These are phyloP conservation scores for Actias luna DNA, from an alignment of 2,888 invertebrate genomes.

Conservation along the genomic window DNA sequence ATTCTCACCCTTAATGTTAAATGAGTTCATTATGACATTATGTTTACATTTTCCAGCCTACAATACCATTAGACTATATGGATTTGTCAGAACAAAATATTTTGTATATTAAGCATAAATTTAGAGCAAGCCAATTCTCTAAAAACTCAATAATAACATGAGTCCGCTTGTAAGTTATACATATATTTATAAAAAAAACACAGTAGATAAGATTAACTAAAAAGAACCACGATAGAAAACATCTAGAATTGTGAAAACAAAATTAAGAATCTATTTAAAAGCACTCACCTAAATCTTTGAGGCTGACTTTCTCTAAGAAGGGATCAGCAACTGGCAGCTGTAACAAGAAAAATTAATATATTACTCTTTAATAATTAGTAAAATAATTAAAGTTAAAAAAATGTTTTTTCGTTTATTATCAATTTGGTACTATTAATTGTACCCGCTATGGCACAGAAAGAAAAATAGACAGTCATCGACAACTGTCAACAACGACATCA, in stretches of 20 bases:
- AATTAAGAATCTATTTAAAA: not conserved
- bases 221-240: not conserved
- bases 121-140: not conserved
- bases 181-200: too few relatives aligned
- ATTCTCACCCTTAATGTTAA: not conserved
- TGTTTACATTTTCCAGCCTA: too few relatives aligned
- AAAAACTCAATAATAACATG: not conserved
- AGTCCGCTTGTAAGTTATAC: not conserved
- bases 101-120: not conserved
- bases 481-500: too few relatives aligned
- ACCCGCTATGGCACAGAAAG: too few relatives aligned
- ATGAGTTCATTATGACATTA: not conserved
- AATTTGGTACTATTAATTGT: too few relatives aligned
- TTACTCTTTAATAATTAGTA: not conserved
- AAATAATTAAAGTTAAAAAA: slow-evolving; percentile 8
- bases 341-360: slow-evolving; percentile 46
- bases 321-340: slow-evolving; percentile 96
- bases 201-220: not conserved
- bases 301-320: slow-evolving; percentile 90
- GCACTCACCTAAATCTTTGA: slow-evolving; percentile 71
- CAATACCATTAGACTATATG: too few relatives aligned
- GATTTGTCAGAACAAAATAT: not conserved
- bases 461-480: too few relatives aligned
- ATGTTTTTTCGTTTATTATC: too few relatives aligned
- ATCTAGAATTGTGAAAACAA: not conserved